A percentile compares a stretch with the other conserved stretches of the same genome.
These are phyloP conservation scores for Chaetophractus vellerosus DNA, from an alignment of 2,797 vertebrate genomes.

Conservation along the genomic window DNA sequence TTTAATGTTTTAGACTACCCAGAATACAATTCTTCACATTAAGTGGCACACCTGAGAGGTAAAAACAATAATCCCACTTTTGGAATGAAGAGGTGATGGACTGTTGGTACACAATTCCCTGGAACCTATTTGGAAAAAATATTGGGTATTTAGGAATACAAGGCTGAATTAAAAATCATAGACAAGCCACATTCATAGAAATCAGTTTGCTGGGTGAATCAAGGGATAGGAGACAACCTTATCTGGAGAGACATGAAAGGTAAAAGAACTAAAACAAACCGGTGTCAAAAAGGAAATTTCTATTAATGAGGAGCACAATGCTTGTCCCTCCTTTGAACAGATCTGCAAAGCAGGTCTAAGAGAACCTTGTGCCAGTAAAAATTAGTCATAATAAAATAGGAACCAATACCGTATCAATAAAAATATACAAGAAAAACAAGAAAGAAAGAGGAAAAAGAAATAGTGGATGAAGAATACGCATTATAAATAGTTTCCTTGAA, in stretches of 20 bases:
- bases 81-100: too few species aligned
- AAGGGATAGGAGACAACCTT: too few species aligned
- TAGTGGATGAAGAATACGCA: neutral
- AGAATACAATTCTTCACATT: too few species aligned
- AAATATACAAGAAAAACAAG: neutral
- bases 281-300: neutral
- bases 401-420: neutral
- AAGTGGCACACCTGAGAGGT: too few species aligned
- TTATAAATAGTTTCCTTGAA: neutral
- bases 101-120: too few species aligned
- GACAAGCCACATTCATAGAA: too few species aligned
- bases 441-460: neutral
- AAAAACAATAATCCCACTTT: too few species aligned
- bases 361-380: neutral
- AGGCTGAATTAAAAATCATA: too few species aligned
- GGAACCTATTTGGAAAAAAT: too few species aligned
- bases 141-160: too few species aligned
- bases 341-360: neutral
- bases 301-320: neutral
- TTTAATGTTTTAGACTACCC: too few species aligned
- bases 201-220: too few species aligned
- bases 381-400: neutral
- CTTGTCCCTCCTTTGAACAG: neutral
- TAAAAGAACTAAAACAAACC: neutral
- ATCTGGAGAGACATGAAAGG: neutral